Evolutionary conservation across 2,888 invertebrate genomes (phyloP), one percentile per base, ranked within the genome.

Genomic region (Busseola fusca): DNA sequence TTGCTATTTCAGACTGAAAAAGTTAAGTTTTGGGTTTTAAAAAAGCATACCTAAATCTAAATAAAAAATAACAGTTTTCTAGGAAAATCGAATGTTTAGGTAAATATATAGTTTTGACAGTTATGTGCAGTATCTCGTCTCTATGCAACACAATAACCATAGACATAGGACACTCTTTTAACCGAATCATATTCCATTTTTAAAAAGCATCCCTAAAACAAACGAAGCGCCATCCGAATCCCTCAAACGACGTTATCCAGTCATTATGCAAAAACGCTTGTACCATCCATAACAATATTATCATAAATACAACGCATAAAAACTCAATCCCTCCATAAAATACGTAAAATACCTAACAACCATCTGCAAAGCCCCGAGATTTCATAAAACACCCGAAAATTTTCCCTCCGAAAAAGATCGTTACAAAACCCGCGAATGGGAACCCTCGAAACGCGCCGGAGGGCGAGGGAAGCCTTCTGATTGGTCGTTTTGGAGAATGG

Each of bases 351-450:
- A 92, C 89, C 89, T 90, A 89, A 90, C 86, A 76, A 83, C 75
- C 83, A 77, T 81, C 83, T 83, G 80, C 86, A 69, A 78, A 81
- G 84, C 86, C 88, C 86, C 86, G 90, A 91, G 92, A 92, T 91
- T 92, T 91, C 91, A 93, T 94, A 93, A 92, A 93, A 92, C 93
- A 93, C 92, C 94, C 93, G 82, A 94, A 94, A 94, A 93, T 91
- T 93, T 84, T 93, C 92, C 93, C 93, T 92, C 91, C 92, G 90
- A 93, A 91, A 90, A 91, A 90, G 93, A 94, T 94, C 93, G 93
- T 94, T 93, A 93, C 85, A 86, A 84, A 78, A 83, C 81, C 85
- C 76, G 84, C 95, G 91, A 95, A 95, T 94, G 83, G 88, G 83
- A 83, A 83, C 80, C 89, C 84, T 75, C 78, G 83, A 81, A 89